Evolutionary conservation across 2,888 invertebrate species (phyloP).

Genomic region (Eupithecia exiguata): DNA sequence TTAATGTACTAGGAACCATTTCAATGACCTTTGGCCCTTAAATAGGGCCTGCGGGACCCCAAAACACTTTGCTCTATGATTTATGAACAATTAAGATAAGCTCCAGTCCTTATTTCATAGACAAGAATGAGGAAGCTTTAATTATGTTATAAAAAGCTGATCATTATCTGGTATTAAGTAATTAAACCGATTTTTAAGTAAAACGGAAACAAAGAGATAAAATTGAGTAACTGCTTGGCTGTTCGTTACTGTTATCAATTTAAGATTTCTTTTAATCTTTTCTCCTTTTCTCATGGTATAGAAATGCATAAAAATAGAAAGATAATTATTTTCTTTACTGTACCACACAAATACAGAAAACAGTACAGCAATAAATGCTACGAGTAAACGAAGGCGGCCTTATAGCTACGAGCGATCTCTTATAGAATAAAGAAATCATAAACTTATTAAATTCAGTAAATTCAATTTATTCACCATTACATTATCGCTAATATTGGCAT

Average conservation of each 20-base stretch:
- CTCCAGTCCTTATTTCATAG: background rate
- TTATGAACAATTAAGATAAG: slow-evolving; percentile 21
- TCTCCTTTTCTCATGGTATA: background rate
- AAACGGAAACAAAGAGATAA: slow-evolving; percentile 7
- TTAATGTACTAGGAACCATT: slow-evolving; percentile 17
- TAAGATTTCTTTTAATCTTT: background rate
- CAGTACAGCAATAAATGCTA: too few relatives aligned
- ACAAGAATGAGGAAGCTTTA: slow-evolving; percentile 1
- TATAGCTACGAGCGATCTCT: too few relatives aligned
- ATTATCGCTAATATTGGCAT: too few relatives aligned
- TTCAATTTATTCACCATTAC: too few relatives aligned
- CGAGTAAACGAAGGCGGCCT: too few relatives aligned
- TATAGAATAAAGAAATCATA: too few relatives aligned
- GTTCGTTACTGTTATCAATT: background rate
- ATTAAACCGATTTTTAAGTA: slow-evolving; percentile 3
- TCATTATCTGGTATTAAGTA: slow-evolving; percentile 10
- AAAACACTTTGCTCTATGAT: slow-evolving; percentile 21
- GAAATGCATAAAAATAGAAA: background rate
- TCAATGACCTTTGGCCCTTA: slow-evolving; percentile 24
- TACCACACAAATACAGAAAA: too few relatives aligned
- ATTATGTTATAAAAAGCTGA: slow-evolving; percentile 8
- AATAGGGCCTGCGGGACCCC: slow-evolving; percentile 16
- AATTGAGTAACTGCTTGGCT: background rate
- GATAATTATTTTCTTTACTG: too few relatives aligned
- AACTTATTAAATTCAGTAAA: too few relatives aligned